Percentiles rank a stretch among this genome's conserved stretches.
Evolutionary conservation across 2,797 vertebrate genomes (phyloP).

Genomic region (Tapirus indicus): DNA sequence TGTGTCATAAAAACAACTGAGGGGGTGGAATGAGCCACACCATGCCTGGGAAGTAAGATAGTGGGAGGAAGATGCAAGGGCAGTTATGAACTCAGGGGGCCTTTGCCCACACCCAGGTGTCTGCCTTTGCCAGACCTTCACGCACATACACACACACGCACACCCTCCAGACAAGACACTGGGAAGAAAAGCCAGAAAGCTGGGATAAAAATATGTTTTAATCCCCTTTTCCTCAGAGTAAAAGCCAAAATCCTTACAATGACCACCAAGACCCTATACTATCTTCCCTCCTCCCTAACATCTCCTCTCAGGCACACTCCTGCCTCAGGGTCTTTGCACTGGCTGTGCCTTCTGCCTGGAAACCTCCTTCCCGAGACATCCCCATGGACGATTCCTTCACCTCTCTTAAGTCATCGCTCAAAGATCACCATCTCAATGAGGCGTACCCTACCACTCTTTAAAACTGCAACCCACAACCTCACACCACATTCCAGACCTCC

Average conservation of each 20-base stretch:
- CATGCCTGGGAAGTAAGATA: slow-evolving; percentile 14
- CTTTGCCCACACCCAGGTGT: background rate
- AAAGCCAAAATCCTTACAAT: background rate
- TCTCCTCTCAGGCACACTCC: background rate
- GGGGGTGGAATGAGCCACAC: background rate
- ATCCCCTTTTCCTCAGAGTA: background rate
- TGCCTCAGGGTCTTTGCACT: background rate
- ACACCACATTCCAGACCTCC: too few species aligned
- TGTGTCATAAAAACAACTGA: background rate
- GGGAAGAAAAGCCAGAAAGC: slow-evolving; percentile 13
- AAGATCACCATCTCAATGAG: background rate
- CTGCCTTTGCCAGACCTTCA: background rate
- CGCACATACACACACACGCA: background rate
- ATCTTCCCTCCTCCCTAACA: background rate
- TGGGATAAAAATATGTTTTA: background rate
- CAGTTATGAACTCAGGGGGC: background rate
- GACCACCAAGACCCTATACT: background rate
- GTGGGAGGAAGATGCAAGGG: background rate
- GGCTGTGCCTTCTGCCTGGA: background rate
- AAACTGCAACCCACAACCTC: background rate
- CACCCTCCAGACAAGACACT: background rate
- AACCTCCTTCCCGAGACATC: background rate
- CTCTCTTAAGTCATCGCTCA: background rate
- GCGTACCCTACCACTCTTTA: background rate
- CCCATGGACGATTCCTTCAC: background rate